These are phyloP conservation scores for Lagocephalus sceleratus DNA, from an alignment of 2,797 vertebrate genomes.

Conservation along the genomic window DNA sequence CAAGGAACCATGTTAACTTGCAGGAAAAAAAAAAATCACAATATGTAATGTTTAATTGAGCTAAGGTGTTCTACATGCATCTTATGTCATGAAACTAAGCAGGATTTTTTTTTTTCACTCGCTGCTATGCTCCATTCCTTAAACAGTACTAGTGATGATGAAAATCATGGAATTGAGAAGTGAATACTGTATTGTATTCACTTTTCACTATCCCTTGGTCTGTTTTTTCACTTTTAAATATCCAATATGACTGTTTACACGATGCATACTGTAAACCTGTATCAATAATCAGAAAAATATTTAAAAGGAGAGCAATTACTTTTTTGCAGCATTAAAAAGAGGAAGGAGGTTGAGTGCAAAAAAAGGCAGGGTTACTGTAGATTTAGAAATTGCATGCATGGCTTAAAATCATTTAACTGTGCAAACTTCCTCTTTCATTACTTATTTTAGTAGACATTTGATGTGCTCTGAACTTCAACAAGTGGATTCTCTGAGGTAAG, in stretches of 20 bases:
- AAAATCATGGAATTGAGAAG: slow-evolving; percentile 47
- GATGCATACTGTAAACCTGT: background rate
- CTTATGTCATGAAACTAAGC: too few relatives aligned
- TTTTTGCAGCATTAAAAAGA: slow-evolving; percentile 21
- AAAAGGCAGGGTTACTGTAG: background rate
- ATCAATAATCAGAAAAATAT: too few relatives aligned
- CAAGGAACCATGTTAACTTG: too few relatives aligned
- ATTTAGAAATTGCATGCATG: slow-evolving; percentile 29
- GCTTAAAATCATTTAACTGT: slow-evolving; percentile 14
- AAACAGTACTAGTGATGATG: slow-evolving; percentile 68
- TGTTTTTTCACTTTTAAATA: background rate
- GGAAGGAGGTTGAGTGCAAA: slow-evolving; percentile 31
- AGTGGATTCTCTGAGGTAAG: slow-evolving; percentile 23
- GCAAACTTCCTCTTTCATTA: slow-evolving; percentile 28
- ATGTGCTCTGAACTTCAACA: background rate
- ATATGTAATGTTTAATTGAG: too few relatives aligned
- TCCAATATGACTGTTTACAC: background rate
- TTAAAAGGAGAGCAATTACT: background rate
- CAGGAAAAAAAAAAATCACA: too few relatives aligned
- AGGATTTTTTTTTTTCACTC: too few relatives aligned
- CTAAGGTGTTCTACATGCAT: too few relatives aligned
- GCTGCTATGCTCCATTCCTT: slow-evolving; percentile 69
- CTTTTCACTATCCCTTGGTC: background rate
- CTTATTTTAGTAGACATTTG: background rate
- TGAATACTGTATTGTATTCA: background rate